These are phyloP conservation scores for Pelecanus crispus DNA, from an alignment of 2,113 vertebrate species.

Conservation along the genomic window DNA sequence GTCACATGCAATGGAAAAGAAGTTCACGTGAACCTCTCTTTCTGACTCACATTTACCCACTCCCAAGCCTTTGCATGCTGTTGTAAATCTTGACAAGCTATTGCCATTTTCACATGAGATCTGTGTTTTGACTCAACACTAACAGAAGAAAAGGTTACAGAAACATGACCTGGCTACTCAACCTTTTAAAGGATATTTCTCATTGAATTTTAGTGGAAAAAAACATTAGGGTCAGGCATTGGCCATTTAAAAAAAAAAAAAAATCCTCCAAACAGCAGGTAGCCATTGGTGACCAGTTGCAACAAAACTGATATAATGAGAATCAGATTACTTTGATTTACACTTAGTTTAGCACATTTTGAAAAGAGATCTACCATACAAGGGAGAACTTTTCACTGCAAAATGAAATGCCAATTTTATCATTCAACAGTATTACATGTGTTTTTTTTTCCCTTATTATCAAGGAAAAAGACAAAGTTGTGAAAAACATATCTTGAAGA, in stretches of 20 bases:
- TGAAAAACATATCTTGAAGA: not conserved
- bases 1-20: not conserved
- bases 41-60: constrained; percentile 7
- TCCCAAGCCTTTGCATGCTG: not conserved
- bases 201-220: not conserved
- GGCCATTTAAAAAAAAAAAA: not conserved
- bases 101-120: constrained; percentile 26
- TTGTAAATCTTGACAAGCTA: not conserved
- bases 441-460: not conserved
- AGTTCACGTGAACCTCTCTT: not conserved
- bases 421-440: not conserved
- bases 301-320: not conserved
- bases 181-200: not conserved
- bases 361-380: not conserved
- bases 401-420: not conserved
- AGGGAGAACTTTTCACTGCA: not conserved
- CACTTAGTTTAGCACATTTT: not conserved
- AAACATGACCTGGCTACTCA: not conserved
- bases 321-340: not conserved
- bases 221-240: not conserved
- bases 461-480: not conserved
- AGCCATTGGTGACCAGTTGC: not conserved
- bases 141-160: constrained; percentile 9
- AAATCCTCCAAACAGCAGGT: not conserved
- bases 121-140: constrained; percentile 8